Conservation (phyloP, 2,888 invertebrate species). For the Acleris laterana region DNA sequence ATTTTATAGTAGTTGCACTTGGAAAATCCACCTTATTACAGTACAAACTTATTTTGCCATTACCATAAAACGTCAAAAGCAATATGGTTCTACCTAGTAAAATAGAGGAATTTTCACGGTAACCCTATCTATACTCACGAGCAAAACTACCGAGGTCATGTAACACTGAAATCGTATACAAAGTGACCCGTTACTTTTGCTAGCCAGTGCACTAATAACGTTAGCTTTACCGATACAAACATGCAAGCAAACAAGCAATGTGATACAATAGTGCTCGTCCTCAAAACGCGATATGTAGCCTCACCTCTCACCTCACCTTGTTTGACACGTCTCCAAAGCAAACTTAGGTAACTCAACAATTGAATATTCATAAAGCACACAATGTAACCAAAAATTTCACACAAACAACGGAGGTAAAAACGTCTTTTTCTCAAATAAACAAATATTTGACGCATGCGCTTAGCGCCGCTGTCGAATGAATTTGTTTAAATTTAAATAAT, state of each 20-base stretch:
- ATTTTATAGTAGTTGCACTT: too few relatives aligned
- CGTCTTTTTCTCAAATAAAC: constrained; percentile 52
- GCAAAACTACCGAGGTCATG: too few relatives aligned
- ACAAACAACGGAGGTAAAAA: constrained; percentile 63
- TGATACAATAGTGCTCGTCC: constrained; percentile 27
- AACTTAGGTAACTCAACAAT: constrained; percentile 50
- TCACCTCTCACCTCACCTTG: constrained; percentile 36
- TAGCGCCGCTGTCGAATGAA: constrained; percentile 56
- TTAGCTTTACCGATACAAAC: not conserved
- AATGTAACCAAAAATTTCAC: constrained; percentile 78
- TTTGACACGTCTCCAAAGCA: constrained; percentile 49
- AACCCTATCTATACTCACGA: too few relatives aligned
- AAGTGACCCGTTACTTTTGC: too few relatives aligned
- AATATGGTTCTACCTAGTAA: too few relatives aligned
- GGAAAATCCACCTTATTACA: too few relatives aligned
- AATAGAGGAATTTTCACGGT: too few relatives aligned
- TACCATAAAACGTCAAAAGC: too few relatives aligned
- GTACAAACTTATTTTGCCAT: too few relatives aligned
- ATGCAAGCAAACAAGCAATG: not conserved
- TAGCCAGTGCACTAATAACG: not conserved
- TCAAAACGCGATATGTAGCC: constrained; percentile 31
- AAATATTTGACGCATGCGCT: constrained; percentile 51
- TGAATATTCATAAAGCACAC: constrained; percentile 77
- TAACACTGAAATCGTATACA: too few relatives aligned
- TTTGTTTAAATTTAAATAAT: constrained; percentile 69